Percentiles rank a stretch among this genome's conserved stretches.
phyloP scores from a whole-genome alignment of 2,888 invertebrate species.

The Lepidocyrtoides sp. region DNA sequence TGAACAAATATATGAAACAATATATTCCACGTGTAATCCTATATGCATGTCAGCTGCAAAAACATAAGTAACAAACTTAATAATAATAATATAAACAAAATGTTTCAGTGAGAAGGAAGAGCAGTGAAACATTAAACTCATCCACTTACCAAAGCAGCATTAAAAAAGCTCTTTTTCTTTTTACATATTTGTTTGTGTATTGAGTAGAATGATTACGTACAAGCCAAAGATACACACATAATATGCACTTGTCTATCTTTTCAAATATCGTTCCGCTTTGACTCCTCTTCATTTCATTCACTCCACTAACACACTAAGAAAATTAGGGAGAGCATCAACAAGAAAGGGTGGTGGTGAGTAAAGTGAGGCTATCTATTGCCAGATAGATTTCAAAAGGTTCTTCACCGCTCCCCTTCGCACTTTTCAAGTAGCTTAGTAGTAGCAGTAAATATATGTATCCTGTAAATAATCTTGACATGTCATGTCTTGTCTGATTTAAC shows the following conservation, averaged over 20 bases:
- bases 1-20: not conserved
- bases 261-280: not conserved
- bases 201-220: not conserved
- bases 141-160: not conserved
- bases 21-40: not conserved
- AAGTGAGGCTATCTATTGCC: conserved; percentile 23
- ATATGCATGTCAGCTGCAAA: not conserved
- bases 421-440: no score
- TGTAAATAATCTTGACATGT: conserved; percentile 36
- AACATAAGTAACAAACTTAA: not conserved
- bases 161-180: not conserved
- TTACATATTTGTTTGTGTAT: not conserved
- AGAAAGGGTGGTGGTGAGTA: no score
- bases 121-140: not conserved
- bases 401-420: no score
- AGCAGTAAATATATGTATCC: conserved; percentile 3
- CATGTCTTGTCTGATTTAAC: conserved; percentile 34
- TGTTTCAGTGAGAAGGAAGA: not conserved
- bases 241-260: not conserved
- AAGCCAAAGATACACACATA: not conserved
- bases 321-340: not conserved
- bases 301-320: not conserved
- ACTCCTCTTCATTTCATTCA: not conserved
- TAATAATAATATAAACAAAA: not conserved
- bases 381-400: not conserved